Base-by-base conservation (phyloP, 2,797 vertebrate genomes). In the Serranus cabrilla region DNA sequence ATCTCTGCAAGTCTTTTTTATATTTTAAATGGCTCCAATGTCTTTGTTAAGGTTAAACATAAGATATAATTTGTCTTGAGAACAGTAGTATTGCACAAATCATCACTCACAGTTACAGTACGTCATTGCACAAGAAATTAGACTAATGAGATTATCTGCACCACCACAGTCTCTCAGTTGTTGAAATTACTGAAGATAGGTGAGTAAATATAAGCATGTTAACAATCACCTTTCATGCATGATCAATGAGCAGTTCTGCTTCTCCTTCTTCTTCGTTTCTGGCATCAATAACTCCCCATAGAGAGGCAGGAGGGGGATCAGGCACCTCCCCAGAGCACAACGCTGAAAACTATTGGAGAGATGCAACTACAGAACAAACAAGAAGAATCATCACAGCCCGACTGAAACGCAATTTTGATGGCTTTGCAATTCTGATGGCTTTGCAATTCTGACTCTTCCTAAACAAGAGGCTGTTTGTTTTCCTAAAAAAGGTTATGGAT, bases 251-350 rank as follows among this genome's bases (percentile, higher is more conserved):
- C 14, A 16, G 0, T 11, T 21, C 14, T 34, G 13, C 40, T 39
- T 25, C 10, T 18, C 23, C 10, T 12, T 8, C 20, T 4, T 16
- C 27, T 27, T 34, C 34, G 34, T 34, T 39, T 42, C 17, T 46
- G 76, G 69, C 87, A 86, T 66, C 14, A 71, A 11, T 67, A 18
- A 64, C 73, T 49, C 71, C 56, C 80, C 85, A 85, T 78, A 84
- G 16, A 4, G 7, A 45, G 21, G 59, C 4, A 34, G 10, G 63
- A 65, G 72, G 58, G 71, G 72, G 72, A 57, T 43, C 47, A 81
- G 72, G 82, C 79, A 31, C 85, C 80, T 88, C 89, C 80, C 71
- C 46, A 47, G 27, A 62, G 51, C 71, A 63, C 75, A 66, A 54
- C 47, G 56, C 67, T 66, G 45, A 58, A 75, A 77, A 82, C 61